phyloP scores from a whole-genome alignment of 1,140 invertebrate genomes.

The Drosophila nigrodunni region DNA sequence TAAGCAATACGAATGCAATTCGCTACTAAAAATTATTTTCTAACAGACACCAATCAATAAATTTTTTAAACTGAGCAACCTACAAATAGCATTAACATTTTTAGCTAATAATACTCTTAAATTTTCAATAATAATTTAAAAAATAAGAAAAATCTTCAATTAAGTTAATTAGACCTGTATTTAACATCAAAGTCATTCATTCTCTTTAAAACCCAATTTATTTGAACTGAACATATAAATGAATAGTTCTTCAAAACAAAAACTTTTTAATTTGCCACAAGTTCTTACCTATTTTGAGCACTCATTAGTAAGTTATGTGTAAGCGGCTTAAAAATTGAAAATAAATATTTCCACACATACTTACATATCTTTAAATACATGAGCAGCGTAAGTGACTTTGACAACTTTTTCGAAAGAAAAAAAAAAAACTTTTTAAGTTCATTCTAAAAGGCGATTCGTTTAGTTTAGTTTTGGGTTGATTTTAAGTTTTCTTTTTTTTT shows the following conservation, averaged over 20 bases:
- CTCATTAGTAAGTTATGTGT: neutral
- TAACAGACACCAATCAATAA: no score
- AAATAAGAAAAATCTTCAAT: no score
- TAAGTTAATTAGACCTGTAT: no score
- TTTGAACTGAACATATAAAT: no score
- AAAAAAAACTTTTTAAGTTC: neutral
- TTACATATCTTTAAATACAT: neutral
- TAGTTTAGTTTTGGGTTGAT: neutral
- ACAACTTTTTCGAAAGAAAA: neutral
- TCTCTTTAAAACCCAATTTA: no score
- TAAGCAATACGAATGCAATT: no score
- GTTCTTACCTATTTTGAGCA: neutral
- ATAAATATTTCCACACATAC: neutral
- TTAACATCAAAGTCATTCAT: no score
- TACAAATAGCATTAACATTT: no score
- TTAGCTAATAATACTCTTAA: no score
- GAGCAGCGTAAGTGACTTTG: neutral
- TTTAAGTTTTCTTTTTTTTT: neutral
- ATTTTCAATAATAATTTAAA: no score
- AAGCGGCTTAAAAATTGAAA: conserved; percentile 1
- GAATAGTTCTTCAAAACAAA: neutral
- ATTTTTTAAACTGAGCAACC: no score
- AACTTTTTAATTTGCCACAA: conserved; percentile 3
- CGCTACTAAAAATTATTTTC: no score
- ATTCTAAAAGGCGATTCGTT: conserved; percentile 2